Evolutionary conservation across 2,888 invertebrate genomes (phyloP).

Genomic region (Drosophila tripunctata): DNA sequence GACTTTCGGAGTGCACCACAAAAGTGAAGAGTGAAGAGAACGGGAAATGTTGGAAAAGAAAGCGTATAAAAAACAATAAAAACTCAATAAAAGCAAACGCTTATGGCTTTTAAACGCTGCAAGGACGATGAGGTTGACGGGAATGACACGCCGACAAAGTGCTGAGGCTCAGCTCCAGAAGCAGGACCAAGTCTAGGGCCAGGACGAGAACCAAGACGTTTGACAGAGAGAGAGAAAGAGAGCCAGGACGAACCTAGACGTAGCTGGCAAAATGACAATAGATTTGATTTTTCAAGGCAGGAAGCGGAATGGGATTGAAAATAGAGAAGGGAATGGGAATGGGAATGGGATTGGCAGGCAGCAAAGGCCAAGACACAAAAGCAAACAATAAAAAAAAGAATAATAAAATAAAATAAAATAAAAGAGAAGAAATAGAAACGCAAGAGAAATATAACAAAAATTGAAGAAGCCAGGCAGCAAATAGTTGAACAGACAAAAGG

Average conservation of each 20-base stretch:
- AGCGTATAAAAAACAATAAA: conserved; percentile 76
- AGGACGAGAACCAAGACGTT: conserved; percentile 9
- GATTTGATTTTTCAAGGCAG: conserved; percentile 72
- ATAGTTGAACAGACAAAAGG: conserved; percentile 73
- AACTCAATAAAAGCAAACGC: conserved; percentile 77
- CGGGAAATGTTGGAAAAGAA: conserved; percentile 14
- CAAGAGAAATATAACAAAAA: conserved; percentile 63
- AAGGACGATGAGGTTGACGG: conserved; percentile 51
- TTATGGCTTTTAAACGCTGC: conserved; percentile 71
- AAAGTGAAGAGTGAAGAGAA: neutral
- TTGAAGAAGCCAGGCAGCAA: conserved; percentile 70
- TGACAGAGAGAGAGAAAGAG: neutral
- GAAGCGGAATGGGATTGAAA: conserved; percentile 46
- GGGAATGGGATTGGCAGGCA: conserved; percentile 42
- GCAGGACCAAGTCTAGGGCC: conserved; percentile 4
- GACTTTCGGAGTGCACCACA: conserved; percentile 11
- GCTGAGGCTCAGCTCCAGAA: conserved; percentile 43
- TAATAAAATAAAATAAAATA: conserved; percentile 40
- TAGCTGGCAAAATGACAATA: conserved; percentile 77
- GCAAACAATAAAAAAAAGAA: conserved; percentile 68
- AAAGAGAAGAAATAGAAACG: conserved; percentile 41
- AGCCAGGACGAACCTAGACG: conserved; percentile 48
- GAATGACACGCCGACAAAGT: conserved; percentile 61
- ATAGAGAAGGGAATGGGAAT: conserved; percentile 16
- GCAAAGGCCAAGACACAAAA: conserved; percentile 75